A percentile compares a stretch with the other conserved stretches of the same genome.
Evolutionary conservation across 2,888 invertebrate species (phyloP).

Genomic region (Tetranychus piercei): DNA sequence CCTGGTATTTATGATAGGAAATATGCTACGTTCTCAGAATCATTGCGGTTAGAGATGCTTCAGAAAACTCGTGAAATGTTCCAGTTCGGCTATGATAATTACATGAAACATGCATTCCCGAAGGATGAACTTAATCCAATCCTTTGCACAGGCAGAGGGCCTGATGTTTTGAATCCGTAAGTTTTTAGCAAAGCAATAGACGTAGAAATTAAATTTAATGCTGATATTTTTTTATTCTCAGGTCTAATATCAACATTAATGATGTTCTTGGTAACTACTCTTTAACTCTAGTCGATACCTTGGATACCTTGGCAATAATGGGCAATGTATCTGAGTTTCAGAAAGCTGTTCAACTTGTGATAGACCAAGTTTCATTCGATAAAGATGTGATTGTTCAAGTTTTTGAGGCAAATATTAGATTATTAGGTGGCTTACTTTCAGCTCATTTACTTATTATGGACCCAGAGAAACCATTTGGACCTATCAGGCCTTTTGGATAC

Average conservation of each 20-base stretch:
- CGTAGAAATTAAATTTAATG: neutral
- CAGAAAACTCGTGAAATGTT: conserved; percentile 39
- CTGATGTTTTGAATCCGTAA: conserved; percentile 44
- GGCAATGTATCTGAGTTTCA: conserved; percentile 43
- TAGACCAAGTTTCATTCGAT: conserved; percentile 42
- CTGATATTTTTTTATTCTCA: conserved; percentile 27
- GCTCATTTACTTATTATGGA: conserved; percentile 44
- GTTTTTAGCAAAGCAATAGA: conserved; percentile 25
- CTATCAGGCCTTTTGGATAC: conserved; percentile 37
- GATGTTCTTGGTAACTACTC: conserved; percentile 46
- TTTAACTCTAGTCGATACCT: conserved; percentile 42
- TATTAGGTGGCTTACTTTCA: conserved; percentile 43
- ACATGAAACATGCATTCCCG: conserved; percentile 45
- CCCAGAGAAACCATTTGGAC: conserved; percentile 39
- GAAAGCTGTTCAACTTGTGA: conserved; percentile 40
- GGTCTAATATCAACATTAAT: conserved; percentile 46
- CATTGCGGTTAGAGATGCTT: conserved; percentile 32
- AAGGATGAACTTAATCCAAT: conserved; percentile 46
- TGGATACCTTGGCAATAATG: conserved; percentile 43
- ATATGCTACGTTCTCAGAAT: conserved; percentile 34
- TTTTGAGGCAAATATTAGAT: conserved; percentile 45
- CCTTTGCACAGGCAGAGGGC: conserved; percentile 43
- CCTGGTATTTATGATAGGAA: conserved; percentile 28
- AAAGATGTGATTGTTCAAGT: conserved; percentile 44
- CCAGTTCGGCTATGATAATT: conserved; percentile 43